These are phyloP conservation scores for Agriopis marginaria DNA, from an alignment of 2,888 invertebrate genomes.

Conservation along the genomic window DNA sequence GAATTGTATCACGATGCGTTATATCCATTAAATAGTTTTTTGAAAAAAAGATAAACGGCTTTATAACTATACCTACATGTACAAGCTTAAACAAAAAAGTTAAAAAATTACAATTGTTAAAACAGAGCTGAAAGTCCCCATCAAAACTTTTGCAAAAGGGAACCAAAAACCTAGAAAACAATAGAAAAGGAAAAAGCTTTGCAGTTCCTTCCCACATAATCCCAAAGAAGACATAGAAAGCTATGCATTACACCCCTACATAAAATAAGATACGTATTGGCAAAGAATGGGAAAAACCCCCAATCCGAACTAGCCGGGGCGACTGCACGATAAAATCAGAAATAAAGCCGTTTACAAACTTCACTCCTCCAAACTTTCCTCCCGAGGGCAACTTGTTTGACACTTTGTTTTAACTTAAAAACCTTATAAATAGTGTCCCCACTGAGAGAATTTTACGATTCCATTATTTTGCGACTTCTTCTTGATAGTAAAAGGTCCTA, in stretches of 20 bases:
- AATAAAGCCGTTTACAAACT: constrained; percentile 75
- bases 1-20: too few species aligned
- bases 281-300: constrained; percentile 35
- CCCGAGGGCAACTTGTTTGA: constrained; percentile 71
- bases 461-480: constrained; percentile 64
- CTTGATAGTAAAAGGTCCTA: constrained; percentile 58
- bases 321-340: constrained; percentile 66
- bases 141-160: too few species aligned
- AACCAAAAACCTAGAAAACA: too few species aligned
- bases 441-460: constrained; percentile 66
- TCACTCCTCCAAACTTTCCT: constrained; percentile 65
- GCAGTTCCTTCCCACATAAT: not conserved
- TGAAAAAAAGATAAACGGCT: too few species aligned
- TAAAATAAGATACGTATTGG: constrained; percentile 9
- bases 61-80: too few species aligned
- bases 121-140: too few species aligned
- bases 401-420: constrained; percentile 76
- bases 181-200: not conserved
- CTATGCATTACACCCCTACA: not conserved
- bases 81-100: too few species aligned
- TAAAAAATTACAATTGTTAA: too few species aligned
- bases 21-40: too few species aligned
- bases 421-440: constrained; percentile 77
- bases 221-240: not conserved
- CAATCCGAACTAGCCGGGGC: constrained; percentile 41